Conservation (phyloP, 2,888 invertebrate genomes). For the Embidobia sp. region DNA sequence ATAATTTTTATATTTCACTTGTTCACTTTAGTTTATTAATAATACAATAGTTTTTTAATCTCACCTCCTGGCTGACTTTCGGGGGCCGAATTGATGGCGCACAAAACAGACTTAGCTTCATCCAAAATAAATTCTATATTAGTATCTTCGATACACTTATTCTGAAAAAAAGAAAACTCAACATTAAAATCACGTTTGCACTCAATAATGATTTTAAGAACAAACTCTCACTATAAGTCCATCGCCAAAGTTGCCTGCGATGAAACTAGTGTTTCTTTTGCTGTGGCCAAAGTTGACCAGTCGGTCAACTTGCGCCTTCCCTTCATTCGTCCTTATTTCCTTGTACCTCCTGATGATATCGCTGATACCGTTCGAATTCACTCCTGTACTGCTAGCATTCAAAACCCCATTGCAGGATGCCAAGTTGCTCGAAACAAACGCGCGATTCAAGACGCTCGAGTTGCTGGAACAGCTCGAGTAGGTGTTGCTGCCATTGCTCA, state of each 20-base stretch:
- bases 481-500: conserved; percentile 1
- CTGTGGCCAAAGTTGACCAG: conserved; percentile 1
- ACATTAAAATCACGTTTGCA: too few relatives aligned
- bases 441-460: conserved; percentile 8
- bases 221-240: neutral
- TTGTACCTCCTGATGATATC: neutral
- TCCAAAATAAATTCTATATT: neutral
- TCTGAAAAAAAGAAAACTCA: too few relatives aligned
- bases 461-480: neutral
- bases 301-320: neutral
- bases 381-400: neutral
- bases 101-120: neutral
- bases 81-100: neutral
- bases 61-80: too few relatives aligned
- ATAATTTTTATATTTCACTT: too few relatives aligned
- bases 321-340: neutral
- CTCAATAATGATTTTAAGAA: too few relatives aligned
- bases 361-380: neutral
- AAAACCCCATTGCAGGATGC: neutral
- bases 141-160: neutral
- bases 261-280: neutral
- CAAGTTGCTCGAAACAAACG: conserved; percentile 2
- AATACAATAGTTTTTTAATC: too few relatives aligned
- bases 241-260: neutral
- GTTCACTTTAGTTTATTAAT: too few relatives aligned